Evolutionary conservation across 1,140 invertebrate genomes (phyloP).

Genomic region (Apocrypta bakeri): DNA sequence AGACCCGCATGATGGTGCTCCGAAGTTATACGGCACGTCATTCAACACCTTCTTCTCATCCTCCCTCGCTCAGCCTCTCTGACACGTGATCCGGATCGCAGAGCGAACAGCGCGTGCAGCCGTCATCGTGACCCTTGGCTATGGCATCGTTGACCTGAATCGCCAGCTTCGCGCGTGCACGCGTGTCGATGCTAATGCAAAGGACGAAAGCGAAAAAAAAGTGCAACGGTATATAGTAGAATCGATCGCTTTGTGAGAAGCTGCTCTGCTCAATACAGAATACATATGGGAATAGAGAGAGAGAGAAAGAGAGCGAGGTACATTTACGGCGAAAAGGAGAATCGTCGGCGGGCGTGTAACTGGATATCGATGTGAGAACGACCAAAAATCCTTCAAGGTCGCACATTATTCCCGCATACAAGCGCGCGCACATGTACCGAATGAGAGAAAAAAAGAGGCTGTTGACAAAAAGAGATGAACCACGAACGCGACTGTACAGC

Average conservation of each 20-base stretch:
- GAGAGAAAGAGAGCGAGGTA: neutral
- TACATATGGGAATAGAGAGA: too few species aligned
- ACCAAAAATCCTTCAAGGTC: slow-evolving; percentile 38
- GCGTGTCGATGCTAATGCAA: too few species aligned
- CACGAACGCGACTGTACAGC: too few species aligned
- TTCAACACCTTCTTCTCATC: slow-evolving; percentile 12
- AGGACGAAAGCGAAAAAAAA: neutral
- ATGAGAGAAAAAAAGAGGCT: too few species aligned
- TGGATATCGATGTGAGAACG: slow-evolving; percentile 29
- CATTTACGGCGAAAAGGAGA: neutral
- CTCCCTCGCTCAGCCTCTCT: neutral
- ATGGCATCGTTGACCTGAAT: slow-evolving; percentile 29
- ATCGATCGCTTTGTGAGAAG: slow-evolving; percentile 6
- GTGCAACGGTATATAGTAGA: neutral
- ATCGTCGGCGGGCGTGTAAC: slow-evolving; percentile 9
- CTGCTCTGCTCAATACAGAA: slow-evolving; percentile 6
- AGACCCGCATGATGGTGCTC: neutral
- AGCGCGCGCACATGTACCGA: too few species aligned
- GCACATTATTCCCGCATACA: neutral
- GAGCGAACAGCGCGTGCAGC: neutral
- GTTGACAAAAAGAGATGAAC: too few species aligned
- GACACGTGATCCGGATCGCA: slow-evolving; percentile 39
- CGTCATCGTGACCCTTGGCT: slow-evolving; percentile 26
- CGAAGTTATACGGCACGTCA: slow-evolving; percentile 4
- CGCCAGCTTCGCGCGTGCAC: neutral